Evolutionary conservation across 2,797 vertebrate genomes (phyloP).

Genomic region (Nasua narica): DNA sequence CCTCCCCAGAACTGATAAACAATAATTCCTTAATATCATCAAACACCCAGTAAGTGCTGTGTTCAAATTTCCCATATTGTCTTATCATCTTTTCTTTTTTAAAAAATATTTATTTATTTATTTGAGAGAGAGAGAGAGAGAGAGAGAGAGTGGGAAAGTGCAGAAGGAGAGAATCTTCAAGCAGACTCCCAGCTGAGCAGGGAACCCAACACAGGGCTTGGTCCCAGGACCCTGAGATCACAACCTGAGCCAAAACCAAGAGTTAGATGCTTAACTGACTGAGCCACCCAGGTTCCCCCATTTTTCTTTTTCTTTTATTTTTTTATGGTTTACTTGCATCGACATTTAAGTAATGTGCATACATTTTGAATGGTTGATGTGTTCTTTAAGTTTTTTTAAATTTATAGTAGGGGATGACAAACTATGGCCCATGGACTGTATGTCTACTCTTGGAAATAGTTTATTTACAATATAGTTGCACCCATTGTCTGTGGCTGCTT

Average conservation of each 20-base stretch:
- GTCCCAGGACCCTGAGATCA: too few relatives aligned
- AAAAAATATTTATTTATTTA: too few relatives aligned
- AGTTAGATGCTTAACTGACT: too few relatives aligned
- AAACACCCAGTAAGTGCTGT: not conserved
- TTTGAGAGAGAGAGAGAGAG: too few relatives aligned
- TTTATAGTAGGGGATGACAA: not conserved
- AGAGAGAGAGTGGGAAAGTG: too few relatives aligned
- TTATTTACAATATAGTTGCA: not conserved
- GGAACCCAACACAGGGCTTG: too few relatives aligned
- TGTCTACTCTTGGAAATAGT: not conserved
- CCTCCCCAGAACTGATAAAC: not conserved
- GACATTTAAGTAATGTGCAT: not conserved
- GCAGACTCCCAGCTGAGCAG: too few relatives aligned
- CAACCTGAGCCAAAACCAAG: too few relatives aligned
- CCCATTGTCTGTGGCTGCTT: not conserved
- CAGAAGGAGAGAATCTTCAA: too few relatives aligned
- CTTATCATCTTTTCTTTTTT: not conserved
- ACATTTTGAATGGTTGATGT: not conserved
- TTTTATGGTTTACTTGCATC: not conserved
- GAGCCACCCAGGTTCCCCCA: too few relatives aligned
- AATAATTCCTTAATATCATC: not conserved
- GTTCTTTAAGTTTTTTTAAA: not conserved
- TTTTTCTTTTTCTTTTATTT: not conserved
- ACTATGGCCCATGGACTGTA: not conserved
- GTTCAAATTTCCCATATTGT: not conserved